Percentiles rank a stretch among this genome's conserved stretches.
Evolutionary conservation across 2,113 vertebrate genomes (phyloP).

Genomic region (Procapra przewalskii): DNA sequence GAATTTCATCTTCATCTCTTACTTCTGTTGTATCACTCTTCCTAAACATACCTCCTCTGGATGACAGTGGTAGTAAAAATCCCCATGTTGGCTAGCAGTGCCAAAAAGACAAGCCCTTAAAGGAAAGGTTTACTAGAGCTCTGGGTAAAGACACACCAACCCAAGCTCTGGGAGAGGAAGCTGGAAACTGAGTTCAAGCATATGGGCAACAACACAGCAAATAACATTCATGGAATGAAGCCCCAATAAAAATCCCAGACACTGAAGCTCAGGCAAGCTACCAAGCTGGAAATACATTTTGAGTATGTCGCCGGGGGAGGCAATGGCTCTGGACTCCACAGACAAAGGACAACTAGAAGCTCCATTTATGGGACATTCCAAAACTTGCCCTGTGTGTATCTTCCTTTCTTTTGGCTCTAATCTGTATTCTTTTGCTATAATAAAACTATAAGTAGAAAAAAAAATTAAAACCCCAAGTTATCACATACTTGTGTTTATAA

Average conservation of each 20-base stretch:
- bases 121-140: not conserved
- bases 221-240: not conserved
- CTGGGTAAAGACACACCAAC: not conserved
- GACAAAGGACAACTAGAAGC: not conserved
- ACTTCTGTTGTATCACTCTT: not conserved
- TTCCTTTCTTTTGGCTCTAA: not conserved
- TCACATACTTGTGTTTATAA: not conserved
- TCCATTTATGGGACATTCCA: not conserved
- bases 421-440: not conserved
- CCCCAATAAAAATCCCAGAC: not conserved
- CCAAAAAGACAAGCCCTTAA: not conserved
- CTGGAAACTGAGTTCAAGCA: not conserved
- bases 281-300: not conserved
- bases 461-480: not conserved
- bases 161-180: not conserved
- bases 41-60: not conserved
- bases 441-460: not conserved
- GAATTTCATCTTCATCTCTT: not conserved
- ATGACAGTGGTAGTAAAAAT: not conserved
- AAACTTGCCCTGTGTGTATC: not conserved
- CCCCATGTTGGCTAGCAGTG: not conserved
- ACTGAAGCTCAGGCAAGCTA: not conserved
- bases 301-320: not conserved
- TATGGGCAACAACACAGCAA: not conserved
- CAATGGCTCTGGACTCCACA: not conserved